phyloP scores from a whole-genome alignment of 2,113 vertebrate species.

The Chelonoidis abingdonii region DNA sequence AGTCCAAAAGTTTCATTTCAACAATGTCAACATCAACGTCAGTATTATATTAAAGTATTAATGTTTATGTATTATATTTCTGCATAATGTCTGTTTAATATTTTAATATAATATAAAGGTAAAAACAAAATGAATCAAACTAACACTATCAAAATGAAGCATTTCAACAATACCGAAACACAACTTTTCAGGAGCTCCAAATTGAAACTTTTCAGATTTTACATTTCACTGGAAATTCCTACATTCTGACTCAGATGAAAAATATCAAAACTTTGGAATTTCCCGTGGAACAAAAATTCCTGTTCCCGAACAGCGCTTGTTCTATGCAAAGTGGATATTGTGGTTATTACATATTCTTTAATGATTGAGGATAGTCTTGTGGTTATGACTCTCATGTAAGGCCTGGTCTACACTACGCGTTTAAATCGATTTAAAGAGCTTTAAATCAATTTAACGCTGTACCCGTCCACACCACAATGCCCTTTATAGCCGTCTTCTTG shows the following conservation, averaged over 20 bases:
- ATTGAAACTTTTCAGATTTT: neutral
- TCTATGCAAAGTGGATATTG: neutral
- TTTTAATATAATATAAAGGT: neutral
- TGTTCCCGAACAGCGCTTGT: neutral
- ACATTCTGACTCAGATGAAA: neutral
- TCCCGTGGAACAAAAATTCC: neutral
- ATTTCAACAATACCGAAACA: neutral
- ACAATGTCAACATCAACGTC: neutral
- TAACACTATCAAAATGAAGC: neutral
- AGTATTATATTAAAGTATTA: neutral
- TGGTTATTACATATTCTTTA: neutral
- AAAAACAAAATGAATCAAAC: neutral
- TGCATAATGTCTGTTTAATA: neutral
- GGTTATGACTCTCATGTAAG: neutral
- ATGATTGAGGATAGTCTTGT: neutral
- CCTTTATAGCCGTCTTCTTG: too few relatives aligned
- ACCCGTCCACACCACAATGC: too few relatives aligned
- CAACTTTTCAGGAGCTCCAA: neutral
- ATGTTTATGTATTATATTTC: neutral
- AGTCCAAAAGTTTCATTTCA: neutral
- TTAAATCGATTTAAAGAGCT: too few relatives aligned
- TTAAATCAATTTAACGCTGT: too few relatives aligned
- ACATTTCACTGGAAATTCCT: neutral
- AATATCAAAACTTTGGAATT: neutral
- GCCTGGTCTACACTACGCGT: too few relatives aligned